Percentiles rank a stretch among this genome's conserved stretches.
phyloP scores from a whole-genome alignment of 2,888 invertebrate species.

The Stenichneumon culpator region DNA sequence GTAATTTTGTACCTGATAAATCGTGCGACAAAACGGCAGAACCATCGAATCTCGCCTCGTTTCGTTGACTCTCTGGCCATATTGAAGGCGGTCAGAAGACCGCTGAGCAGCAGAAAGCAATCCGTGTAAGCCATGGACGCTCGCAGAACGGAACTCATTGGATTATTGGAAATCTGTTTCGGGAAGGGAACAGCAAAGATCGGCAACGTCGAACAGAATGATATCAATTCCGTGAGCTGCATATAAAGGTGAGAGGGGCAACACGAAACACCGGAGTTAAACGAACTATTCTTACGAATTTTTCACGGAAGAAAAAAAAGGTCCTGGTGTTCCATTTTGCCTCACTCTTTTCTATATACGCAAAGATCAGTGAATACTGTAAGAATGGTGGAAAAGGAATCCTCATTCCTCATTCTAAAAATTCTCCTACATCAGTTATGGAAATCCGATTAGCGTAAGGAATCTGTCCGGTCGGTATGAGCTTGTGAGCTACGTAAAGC shows the following conservation, averaged over 20 bases:
- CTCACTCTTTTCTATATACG: too few relatives aligned
- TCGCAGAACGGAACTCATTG: constrained; percentile 88
- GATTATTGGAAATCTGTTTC: constrained; percentile 86
- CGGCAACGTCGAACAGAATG: constrained; percentile 71
- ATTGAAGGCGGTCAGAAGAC: constrained; percentile 88
- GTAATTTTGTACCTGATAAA: constrained; percentile 87
- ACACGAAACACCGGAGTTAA: not conserved
- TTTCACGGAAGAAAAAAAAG: not conserved
- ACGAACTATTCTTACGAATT: not conserved
- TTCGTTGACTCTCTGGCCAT: constrained; percentile 87
- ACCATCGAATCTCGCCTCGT: constrained; percentile 87
- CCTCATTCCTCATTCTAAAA: not conserved
- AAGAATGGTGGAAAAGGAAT: constrained; percentile 9
- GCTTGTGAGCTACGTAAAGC: constrained; percentile 89
- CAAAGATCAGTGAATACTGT: constrained; percentile 34
- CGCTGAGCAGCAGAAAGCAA: constrained; percentile 89
- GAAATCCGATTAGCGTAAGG: constrained; percentile 88
- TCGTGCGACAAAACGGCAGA: constrained; percentile 87
- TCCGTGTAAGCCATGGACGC: constrained; percentile 90
- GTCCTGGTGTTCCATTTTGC: not conserved
- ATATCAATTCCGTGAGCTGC: constrained; percentile 15
- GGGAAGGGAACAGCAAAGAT: constrained; percentile 70
- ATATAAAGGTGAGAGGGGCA: not conserved
- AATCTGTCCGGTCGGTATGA: constrained; percentile 88
- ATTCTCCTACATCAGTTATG: constrained; percentile 86